Percentiles rank a stretch among this genome's conserved stretches.
phyloP scores from a whole-genome alignment of 2,113 vertebrate genomes.

The Pelecanus crispus region DNA sequence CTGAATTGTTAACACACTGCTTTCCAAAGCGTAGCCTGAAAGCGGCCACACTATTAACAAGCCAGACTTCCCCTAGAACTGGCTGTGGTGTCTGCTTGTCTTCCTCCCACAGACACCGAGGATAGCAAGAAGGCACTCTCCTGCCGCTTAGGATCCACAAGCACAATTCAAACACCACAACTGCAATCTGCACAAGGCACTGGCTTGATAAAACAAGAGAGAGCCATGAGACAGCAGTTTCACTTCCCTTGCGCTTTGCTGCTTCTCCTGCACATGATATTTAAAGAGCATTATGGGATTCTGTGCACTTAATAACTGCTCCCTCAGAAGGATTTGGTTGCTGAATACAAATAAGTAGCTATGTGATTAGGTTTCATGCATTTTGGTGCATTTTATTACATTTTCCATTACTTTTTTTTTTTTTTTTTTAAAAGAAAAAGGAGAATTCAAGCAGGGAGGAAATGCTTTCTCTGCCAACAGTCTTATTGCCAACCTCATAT shows the following conservation, averaged over 20 bases:
- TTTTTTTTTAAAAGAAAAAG: neutral
- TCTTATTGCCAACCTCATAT: neutral
- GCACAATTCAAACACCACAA: neutral
- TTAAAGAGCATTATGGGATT: constrained; percentile 58
- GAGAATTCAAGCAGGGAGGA: neutral
- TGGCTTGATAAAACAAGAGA: neutral
- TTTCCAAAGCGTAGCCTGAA: neutral
- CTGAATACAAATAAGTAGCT: constrained; percentile 38
- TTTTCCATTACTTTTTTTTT: neutral
- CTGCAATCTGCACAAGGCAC: fast-evolving
- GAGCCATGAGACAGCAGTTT: constrained; percentile 40
- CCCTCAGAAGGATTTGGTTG: constrained; percentile 13
- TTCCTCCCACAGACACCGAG: neutral
- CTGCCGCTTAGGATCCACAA: neutral
- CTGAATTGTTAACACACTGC: neutral
- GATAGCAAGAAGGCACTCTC: neutral
- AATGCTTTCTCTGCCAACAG: neutral
- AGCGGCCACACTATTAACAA: neutral
- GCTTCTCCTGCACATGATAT: constrained; percentile 29
- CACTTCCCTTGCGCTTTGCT: neutral
- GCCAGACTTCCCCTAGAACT: neutral
- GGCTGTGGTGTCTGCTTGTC: fast-evolving
- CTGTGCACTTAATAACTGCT: constrained; percentile 14
- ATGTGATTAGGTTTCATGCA: neutral
- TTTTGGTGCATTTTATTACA: constrained; percentile 39